phyloP scores from a whole-genome alignment of 2,888 invertebrate genomes.

The Drosophila sordidapex region DNA sequence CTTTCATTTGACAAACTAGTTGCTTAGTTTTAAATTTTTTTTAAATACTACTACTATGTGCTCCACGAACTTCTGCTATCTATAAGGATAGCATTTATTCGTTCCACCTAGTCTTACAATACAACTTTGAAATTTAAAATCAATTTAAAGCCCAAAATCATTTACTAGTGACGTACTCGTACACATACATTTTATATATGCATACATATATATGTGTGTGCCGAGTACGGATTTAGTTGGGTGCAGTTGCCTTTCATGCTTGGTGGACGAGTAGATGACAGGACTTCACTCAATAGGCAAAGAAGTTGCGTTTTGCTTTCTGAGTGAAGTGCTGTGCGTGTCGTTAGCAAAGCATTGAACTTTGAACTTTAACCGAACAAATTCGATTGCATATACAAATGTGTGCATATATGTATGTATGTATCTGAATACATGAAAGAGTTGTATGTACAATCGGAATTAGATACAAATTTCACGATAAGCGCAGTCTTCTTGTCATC shows the following conservation, averaged over 20 bases:
- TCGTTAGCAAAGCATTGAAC: conserved; percentile 9
- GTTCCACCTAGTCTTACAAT: neutral
- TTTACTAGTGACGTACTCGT: neutral
- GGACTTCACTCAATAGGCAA: conserved; percentile 2
- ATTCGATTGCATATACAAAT: neutral
- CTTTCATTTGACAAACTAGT: neutral
- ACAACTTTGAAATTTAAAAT: neutral
- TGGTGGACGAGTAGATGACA: conserved; percentile 5
- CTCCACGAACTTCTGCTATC: neutral
- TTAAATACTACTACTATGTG: neutral
- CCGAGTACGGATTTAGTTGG: neutral
- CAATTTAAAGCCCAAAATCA: conserved; percentile 3
- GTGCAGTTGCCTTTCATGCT: conserved; percentile 1
- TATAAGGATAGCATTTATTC: neutral
- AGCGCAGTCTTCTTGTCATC: neutral
- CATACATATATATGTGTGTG: neutral
- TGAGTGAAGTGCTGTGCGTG: conserved; percentile 7
- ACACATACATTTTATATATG: neutral
- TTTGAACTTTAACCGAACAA: conserved; percentile 11
- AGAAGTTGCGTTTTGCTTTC: conserved; percentile 12
- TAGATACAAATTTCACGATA: neutral
- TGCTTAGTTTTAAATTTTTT: neutral
- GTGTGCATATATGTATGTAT: neutral
- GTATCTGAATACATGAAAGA: neutral
- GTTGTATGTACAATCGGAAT: neutral